These are phyloP conservation scores for Phylloscopus trochiloides DNA, from an alignment of 2,113 vertebrate genomes.

Conservation along the genomic window DNA sequence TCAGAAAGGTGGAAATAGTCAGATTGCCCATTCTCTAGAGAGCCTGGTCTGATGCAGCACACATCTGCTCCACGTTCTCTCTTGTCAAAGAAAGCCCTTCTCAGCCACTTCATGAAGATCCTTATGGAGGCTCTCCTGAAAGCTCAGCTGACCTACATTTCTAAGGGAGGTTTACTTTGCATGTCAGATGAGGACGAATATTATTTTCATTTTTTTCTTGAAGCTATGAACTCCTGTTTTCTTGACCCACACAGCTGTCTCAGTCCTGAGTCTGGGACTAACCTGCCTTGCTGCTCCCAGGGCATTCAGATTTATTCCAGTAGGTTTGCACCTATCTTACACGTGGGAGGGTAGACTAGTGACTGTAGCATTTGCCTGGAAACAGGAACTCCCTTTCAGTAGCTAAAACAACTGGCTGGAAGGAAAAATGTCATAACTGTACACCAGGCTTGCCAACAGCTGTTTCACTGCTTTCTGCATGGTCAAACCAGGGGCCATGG, in stretches of 20 bases:
- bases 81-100: accelerated
- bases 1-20: not conserved
- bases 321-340: not conserved
- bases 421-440: not conserved
- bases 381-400: not conserved
- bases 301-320: not conserved
- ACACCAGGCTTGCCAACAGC: not conserved
- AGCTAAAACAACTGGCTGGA: not conserved
- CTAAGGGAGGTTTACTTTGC: not conserved
- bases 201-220: not conserved
- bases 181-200: not conserved
- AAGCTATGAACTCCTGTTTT: not conserved
- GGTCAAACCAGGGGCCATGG: not conserved
- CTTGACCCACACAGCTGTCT: not conserved
- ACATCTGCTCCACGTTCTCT: not conserved
- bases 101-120: not conserved
- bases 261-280: not conserved
- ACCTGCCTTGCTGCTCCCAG: not conserved
- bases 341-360: not conserved
- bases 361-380: not conserved
- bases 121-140: not conserved
- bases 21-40: not conserved
- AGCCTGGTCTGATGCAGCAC: not conserved
- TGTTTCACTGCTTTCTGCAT: not conserved
- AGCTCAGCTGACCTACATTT: not conserved